Evolutionary conservation across 2,113 vertebrate species (phyloP).

Genomic region (Murina feae): DNA sequence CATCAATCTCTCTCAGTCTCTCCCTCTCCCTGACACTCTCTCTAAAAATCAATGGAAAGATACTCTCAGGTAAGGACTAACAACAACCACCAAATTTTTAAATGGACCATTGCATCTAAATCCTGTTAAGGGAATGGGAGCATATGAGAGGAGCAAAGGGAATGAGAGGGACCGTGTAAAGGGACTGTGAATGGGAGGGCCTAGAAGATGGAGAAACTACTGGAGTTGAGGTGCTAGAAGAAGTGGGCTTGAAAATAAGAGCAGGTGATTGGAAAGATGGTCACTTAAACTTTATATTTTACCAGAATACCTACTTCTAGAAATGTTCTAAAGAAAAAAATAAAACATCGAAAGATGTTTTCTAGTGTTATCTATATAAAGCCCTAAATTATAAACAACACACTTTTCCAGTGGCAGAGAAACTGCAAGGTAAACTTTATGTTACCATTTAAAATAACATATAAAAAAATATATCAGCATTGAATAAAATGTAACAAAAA

Average conservation of each 20-base stretch:
- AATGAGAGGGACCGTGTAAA: background rate
- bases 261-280: background rate
- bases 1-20: no score
- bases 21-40: no score
- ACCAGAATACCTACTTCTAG: background rate
- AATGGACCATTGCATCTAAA: background rate
- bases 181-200: background rate
- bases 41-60: no score
- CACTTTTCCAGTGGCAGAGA: background rate
- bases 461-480: background rate
- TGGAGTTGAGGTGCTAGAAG: background rate
- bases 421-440: background rate
- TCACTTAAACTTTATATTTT: conserved; percentile 8
- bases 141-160: background rate
- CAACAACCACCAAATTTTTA: no score
- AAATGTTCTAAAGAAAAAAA: background rate
- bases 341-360: background rate
- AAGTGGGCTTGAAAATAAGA: background rate
- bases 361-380: background rate
- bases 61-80: no score
- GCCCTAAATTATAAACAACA: background rate
- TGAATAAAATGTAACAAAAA: conserved; percentile 10
- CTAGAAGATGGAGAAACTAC: background rate
- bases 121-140: background rate
- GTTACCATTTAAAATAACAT: background rate